Conservation (phyloP, 2,113 vertebrate genomes). For the Arenaria interpres region DNA sequence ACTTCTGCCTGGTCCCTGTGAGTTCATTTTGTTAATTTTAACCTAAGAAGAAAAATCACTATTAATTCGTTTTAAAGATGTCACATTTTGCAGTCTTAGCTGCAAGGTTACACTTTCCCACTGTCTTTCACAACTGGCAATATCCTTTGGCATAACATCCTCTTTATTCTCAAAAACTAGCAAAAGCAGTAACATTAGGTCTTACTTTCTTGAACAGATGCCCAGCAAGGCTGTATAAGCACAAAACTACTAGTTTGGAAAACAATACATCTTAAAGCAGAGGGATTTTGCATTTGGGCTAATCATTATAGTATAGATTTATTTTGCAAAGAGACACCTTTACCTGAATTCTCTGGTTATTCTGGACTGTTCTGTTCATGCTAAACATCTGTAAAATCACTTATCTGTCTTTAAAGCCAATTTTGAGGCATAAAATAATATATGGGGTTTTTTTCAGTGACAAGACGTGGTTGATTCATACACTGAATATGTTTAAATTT, state of each 20-base stretch:
- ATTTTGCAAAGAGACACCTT: slow-evolving; percentile 12
- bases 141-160: neutral
- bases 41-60: neutral
- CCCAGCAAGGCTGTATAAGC: neutral
- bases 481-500: neutral
- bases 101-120: neutral
- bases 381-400: slow-evolving; percentile 21
- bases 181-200: neutral
- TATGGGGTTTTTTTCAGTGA: neutral
- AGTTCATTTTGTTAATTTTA: neutral
- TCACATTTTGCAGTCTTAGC: neutral
- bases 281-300: neutral
- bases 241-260: neutral
- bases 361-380: neutral
- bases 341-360: neutral
- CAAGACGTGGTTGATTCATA: neutral
- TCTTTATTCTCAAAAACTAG: neutral
- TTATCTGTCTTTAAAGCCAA: neutral
- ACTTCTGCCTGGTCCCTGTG: neutral
- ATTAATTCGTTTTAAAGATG: slow-evolving; percentile 17
- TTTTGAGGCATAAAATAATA: neutral
- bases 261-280: neutral
- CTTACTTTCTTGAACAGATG: slow-evolving; percentile 12
- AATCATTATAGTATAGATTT: neutral
- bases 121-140: neutral